phyloP scores from a whole-genome alignment of 2,888 invertebrate species.

The Amaurobius ferox region DNA sequence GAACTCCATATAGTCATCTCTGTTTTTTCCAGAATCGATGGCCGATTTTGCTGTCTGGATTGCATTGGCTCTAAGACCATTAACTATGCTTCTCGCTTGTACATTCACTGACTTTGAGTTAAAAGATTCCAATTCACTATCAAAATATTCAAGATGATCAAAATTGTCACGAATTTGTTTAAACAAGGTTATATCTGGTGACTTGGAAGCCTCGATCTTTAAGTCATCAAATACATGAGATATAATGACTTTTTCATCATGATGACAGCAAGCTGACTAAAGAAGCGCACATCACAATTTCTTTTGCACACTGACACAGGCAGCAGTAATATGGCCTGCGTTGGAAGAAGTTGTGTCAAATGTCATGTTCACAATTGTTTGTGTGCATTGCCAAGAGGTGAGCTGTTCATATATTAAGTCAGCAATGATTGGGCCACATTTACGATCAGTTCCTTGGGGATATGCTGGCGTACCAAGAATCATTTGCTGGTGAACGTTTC shows the following conservation, averaged over 20 bases:
- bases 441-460: neutral
- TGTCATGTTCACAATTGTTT: conserved; percentile 1
- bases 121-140: no score
- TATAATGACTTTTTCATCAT: neutral
- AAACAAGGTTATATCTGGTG: conserved; percentile 1
- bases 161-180: conserved; percentile 5
- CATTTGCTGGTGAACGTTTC: neutral
- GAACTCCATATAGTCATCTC: conserved; percentile 14
- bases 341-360: neutral
- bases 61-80: neutral
- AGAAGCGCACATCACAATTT: neutral
- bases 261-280: neutral
- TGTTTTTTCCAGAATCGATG: neutral
- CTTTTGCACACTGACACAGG: neutral
- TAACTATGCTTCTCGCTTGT: neutral
- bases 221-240: neutral
- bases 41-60: neutral
- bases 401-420: neutral
- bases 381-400: neutral
- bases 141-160: conserved; percentile 1
- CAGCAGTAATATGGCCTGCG: neutral
- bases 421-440: conserved; percentile 2
- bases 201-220: conserved; percentile 7
- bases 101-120: neutral
- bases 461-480: conserved; percentile 9